Conservation (phyloP, 2,888 invertebrate species). For the Erpobdella octoculata region DNA sequence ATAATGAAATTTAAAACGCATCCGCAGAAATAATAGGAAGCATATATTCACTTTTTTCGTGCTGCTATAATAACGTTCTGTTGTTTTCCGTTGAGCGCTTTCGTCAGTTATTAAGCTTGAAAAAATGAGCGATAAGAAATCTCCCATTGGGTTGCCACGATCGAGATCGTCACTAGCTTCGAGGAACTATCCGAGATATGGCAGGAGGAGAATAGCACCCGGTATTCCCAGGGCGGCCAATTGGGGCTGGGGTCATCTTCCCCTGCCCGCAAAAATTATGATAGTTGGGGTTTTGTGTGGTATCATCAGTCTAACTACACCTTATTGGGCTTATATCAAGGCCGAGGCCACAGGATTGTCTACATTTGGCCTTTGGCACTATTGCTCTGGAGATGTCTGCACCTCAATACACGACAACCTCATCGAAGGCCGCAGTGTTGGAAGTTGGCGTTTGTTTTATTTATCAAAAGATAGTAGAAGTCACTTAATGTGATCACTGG, state of each 20-base stretch:
- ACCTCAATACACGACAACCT: constrained; percentile 37
- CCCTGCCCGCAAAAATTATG: constrained; percentile 31
- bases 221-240: constrained; percentile 31
- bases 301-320: constrained; percentile 32
- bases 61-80: too few relatives aligned
- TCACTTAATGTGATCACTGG: neutral
- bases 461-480: too few relatives aligned
- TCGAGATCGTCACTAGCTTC: neutral
- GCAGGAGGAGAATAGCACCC: neutral
- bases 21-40: too few relatives aligned
- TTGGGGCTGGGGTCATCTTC: constrained; percentile 33
- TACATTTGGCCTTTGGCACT: constrained; percentile 36
- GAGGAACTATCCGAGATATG: neutral
- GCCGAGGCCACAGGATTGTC: constrained; percentile 22
- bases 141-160: neutral
- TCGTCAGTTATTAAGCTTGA: neutral
- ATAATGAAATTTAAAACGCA: too few relatives aligned
- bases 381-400: constrained; percentile 31
- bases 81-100: too few relatives aligned
- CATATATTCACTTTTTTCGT: too few relatives aligned
- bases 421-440: constrained; percentile 33
- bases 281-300: constrained; percentile 30
- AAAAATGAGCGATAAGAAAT: neutral
- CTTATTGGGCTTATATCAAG: constrained; percentile 35
- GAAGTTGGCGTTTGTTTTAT: constrained; percentile 23